Percentiles rank a stretch among this genome's conserved stretches.
These are phyloP conservation scores for Temnothorax curvispinosus DNA, from an alignment of 1,140 invertebrate genomes.

Conservation along the genomic window DNA sequence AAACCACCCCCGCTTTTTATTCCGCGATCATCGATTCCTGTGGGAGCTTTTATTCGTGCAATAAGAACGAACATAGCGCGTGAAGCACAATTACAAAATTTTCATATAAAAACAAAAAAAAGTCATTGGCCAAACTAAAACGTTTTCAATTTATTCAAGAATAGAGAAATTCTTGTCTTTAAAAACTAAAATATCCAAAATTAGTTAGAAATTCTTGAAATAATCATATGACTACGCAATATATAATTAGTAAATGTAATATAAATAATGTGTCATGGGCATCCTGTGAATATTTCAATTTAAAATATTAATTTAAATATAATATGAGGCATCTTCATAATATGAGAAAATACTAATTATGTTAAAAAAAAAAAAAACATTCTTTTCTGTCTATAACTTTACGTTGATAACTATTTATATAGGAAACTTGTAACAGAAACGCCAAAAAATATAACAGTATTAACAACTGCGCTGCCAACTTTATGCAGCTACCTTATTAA, in stretches of 20 bases:
- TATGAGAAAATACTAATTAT: not conserved
- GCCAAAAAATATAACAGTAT: slow-evolving; percentile 8
- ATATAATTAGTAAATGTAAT: not conserved
- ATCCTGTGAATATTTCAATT: not conserved
- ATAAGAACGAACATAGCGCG: not conserved
- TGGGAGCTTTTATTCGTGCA: slow-evolving; percentile 22
- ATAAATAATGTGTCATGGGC: not conserved
- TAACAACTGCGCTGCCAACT: not conserved
- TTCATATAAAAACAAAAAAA: not conserved
- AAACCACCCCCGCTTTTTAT: slow-evolving; percentile 31
- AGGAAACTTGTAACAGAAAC: not conserved
- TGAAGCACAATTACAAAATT: slow-evolving; percentile 9
- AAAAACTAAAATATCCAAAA: not conserved
- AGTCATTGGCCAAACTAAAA: not conserved
- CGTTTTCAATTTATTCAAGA: not conserved
- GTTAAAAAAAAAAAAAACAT: not conserved
- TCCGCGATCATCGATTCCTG: not conserved
- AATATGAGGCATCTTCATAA: no score
- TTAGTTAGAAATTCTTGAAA: not conserved
- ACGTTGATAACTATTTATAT: not conserved
- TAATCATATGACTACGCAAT: not conserved
- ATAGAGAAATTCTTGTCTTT: not conserved
- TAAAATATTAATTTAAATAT: not conserved
- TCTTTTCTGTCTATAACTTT: not conserved
- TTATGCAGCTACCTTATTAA: not conserved